Conservation (phyloP, 1,140 invertebrate species). For the Nebria ingens region DNA sequence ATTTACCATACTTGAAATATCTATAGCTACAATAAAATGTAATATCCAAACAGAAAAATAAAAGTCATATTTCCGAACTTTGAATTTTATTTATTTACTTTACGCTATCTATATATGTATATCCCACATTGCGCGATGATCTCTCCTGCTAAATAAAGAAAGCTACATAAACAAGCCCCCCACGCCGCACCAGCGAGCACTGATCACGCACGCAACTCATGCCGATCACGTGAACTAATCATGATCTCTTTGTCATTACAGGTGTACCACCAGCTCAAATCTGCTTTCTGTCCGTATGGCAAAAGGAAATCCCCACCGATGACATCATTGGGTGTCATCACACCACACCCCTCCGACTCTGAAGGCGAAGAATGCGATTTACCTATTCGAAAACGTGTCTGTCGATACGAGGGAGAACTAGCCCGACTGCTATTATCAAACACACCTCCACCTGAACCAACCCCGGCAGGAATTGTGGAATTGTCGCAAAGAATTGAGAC, state of each 20-base stretch:
- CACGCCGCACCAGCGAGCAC: too few species aligned
- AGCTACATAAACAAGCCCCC: too few species aligned
- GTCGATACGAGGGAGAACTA: constrained; percentile 36
- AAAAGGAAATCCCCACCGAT: constrained; percentile 6
- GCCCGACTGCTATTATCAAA: constrained; percentile 33
- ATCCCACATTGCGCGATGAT: too few species aligned
- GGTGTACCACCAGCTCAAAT: constrained; percentile 19
- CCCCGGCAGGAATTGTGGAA: constrained; percentile 14
- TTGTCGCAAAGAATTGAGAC: background rate
- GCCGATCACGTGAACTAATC: constrained; percentile 33
- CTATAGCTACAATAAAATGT: background rate
- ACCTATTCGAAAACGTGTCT: constrained; percentile 35
- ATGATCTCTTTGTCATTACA: constrained; percentile 30
- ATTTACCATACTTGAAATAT: background rate
- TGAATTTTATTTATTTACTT: too few species aligned
- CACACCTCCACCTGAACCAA: constrained; percentile 37
- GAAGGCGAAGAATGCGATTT: constrained; percentile 36
- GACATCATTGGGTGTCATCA: constrained; percentile 32
- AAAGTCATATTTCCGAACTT: too few species aligned
- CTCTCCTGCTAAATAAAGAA: too few species aligned
- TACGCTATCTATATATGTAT: too few species aligned
- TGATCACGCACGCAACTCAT: constrained; percentile 25
- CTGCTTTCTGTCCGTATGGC: background rate
- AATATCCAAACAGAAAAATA: background rate
- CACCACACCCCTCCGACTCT: constrained; percentile 47